phyloP scores from a whole-genome alignment of 2,797 vertebrate genomes.

The Borostomias antarcticus region DNA sequence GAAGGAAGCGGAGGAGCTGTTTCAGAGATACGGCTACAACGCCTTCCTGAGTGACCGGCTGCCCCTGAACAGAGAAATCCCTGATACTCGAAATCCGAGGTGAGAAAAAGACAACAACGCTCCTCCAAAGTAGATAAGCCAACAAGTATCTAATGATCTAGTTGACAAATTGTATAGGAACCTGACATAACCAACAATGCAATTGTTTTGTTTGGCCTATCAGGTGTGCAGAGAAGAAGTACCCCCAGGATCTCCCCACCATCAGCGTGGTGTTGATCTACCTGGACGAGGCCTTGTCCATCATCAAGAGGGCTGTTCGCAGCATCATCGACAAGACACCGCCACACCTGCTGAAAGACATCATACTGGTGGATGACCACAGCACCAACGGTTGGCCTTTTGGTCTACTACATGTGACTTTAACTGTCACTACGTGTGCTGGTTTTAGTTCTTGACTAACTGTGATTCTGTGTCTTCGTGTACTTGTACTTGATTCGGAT shows the following conservation, averaged over 20 bases:
- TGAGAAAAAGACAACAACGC: slow-evolving; percentile 23
- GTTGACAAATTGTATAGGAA: not conserved
- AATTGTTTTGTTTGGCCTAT: not conserved
- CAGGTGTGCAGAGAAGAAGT: slow-evolving; percentile 75
- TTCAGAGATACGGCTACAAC: slow-evolving; percentile 90
- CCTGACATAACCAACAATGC: not conserved
- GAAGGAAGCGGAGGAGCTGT: slow-evolving; percentile 80
- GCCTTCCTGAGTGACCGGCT: slow-evolving; percentile 90
- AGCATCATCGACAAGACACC: slow-evolving; percentile 78
- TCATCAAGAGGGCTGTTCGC: slow-evolving; percentile 76
- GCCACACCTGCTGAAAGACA: slow-evolving; percentile 73
- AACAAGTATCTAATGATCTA: not conserved
- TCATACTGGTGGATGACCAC: slow-evolving; percentile 82
- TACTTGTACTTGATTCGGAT: no score
- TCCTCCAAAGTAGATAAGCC: not conserved
- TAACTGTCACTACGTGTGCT: not conserved
- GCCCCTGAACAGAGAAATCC: slow-evolving; percentile 84
- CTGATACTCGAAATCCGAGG: slow-evolving; percentile 75
- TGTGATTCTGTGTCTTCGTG: not conserved
- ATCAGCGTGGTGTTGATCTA: slow-evolving; percentile 80
- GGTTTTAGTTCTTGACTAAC: not conserved
- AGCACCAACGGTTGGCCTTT: slow-evolving; percentile 71
- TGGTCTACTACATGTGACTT: not conserved
- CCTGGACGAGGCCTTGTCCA: slow-evolving; percentile 79
- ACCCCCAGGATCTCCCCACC: slow-evolving; percentile 71